phyloP scores from a whole-genome alignment of 2,888 invertebrate genomes.

The Lapara coniferarum region DNA sequence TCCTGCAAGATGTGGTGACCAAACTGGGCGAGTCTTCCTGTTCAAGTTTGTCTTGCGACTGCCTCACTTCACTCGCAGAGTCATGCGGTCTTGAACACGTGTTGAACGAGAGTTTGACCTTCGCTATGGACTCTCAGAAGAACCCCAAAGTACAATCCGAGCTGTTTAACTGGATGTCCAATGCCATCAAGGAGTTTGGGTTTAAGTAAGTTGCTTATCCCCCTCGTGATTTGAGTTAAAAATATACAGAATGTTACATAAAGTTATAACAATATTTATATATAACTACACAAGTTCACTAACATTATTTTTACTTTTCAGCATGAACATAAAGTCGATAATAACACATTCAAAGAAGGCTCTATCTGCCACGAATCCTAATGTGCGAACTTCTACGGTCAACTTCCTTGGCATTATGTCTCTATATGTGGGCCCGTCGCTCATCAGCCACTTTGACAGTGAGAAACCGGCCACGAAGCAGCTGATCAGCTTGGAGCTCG shows the following conservation, averaged over 20 bases:
- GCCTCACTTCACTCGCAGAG: conserved; percentile 90
- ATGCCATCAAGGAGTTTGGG: conserved; percentile 93
- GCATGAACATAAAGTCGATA: conserved; percentile 88
- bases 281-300: too few relatives aligned
- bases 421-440: conserved; percentile 90
- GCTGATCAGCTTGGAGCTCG: conserved; percentile 93
- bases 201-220: conserved; percentile 85
- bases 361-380: conserved; percentile 92
- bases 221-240: not conserved
- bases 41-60: conserved; percentile 86
- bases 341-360: conserved; percentile 92
- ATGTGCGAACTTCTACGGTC: conserved; percentile 91
- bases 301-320: conserved; percentile 44
- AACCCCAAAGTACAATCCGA: conserved; percentile 96
- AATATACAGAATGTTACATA: not conserved
- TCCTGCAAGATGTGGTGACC: conserved; percentile 91
- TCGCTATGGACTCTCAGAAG: conserved; percentile 92
- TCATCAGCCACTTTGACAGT: conserved; percentile 91
- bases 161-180: conserved; percentile 90
- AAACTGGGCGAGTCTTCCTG: conserved; percentile 94
- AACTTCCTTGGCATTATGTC: conserved; percentile 90
- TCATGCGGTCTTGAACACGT: conserved; percentile 90
- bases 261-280: too few relatives aligned
- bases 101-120: conserved; percentile 87
- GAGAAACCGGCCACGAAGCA: conserved; percentile 94